These are phyloP conservation scores for Acanthiza pusilla DNA, from an alignment of 2,797 vertebrate species.

Conservation along the genomic window DNA sequence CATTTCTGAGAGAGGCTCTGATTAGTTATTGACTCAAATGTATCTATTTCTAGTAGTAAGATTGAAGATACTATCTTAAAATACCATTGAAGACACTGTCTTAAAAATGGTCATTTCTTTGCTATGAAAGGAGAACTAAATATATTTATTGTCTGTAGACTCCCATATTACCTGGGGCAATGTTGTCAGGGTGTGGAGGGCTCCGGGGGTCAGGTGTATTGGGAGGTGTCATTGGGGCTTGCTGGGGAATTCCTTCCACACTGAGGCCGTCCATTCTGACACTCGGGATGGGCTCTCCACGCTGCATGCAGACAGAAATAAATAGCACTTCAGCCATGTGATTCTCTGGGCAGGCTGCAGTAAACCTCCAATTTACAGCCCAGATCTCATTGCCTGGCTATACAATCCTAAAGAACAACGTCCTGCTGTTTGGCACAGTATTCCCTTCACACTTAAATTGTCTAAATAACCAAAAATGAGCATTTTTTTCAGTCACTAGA, in stretches of 20 bases:
- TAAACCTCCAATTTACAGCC: neutral
- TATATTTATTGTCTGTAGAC: neutral
- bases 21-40: neutral
- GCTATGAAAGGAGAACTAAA: neutral
- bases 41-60: neutral
- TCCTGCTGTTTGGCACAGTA: neutral
- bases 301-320: constrained; percentile 55
- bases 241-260: constrained; percentile 67
- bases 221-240: constrained; percentile 71
- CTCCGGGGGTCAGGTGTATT: constrained; percentile 75
- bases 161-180: constrained; percentile 84
- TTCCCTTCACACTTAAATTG: neutral
- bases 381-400: neutral
- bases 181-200: constrained; percentile 81
- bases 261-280: constrained; percentile 55
- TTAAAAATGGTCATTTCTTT: neutral
- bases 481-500: neutral
- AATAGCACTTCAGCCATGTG: neutral
- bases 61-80: neutral
- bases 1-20: neutral
- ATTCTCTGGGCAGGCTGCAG: neutral
- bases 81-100: neutral
- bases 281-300: constrained; percentile 68
- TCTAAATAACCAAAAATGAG: neutral
- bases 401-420: neutral